phyloP scores from a whole-genome alignment of 2,797 vertebrate genomes.

The Syngnathus acus region DNA sequence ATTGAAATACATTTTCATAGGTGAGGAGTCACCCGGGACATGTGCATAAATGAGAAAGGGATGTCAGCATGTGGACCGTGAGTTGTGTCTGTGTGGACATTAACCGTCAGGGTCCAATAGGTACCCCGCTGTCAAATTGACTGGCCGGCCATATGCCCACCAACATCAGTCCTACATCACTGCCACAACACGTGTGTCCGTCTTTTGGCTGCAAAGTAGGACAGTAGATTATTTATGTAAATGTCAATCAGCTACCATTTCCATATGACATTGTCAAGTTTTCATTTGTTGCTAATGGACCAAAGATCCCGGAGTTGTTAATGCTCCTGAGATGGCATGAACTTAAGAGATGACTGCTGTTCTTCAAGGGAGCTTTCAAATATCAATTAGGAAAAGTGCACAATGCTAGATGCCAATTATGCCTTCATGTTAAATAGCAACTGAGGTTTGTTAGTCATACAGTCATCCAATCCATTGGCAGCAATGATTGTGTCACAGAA shows the following conservation, averaged over 20 bases:
- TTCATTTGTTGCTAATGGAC: neutral
- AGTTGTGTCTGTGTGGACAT: slow-evolving; percentile 62
- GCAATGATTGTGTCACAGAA: neutral
- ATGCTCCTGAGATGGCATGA: neutral
- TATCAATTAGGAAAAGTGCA: neutral
- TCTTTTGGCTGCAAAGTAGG: slow-evolving; percentile 12
- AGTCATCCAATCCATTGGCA: neutral
- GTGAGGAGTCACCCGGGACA: slow-evolving; percentile 22
- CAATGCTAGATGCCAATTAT: neutral
- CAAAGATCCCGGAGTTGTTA: neutral
- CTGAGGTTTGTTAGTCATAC: neutral
- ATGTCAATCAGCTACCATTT: neutral
- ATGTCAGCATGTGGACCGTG: slow-evolving; percentile 39
- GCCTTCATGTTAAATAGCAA: neutral
- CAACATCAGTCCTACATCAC: slow-evolving; percentile 66
- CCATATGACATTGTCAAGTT: neutral
- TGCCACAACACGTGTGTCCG: slow-evolving; percentile 43
- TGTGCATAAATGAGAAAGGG: slow-evolving; percentile 29
- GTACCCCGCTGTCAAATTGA: slow-evolving; percentile 76
- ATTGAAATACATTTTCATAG: neutral
- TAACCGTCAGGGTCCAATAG: slow-evolving; percentile 75
- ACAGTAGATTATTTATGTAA: neutral
- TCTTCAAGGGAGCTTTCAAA: neutral
- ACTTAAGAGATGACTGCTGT: neutral
- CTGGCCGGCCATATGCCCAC: slow-evolving; percentile 74